phyloP scores from a whole-genome alignment of 2,113 vertebrate species.

The Nansenia antarctica region DNA sequence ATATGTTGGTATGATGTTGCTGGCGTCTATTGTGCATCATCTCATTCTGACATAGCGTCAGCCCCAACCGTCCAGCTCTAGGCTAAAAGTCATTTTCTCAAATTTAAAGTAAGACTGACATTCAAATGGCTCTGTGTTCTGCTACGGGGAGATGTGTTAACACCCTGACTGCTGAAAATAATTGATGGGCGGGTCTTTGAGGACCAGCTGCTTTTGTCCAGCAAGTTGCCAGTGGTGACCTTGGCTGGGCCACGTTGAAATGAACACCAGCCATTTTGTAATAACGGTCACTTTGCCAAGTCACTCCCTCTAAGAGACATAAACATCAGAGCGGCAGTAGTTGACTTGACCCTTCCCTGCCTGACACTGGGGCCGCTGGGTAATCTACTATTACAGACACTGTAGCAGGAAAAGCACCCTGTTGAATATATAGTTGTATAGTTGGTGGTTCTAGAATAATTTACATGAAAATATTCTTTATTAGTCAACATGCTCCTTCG shows the following conservation, averaged over 20 bases:
- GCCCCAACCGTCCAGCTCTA: neutral
- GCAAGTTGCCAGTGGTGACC: slow-evolving; percentile 67
- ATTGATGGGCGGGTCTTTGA: slow-evolving; percentile 73
- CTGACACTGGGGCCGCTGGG: slow-evolving; percentile 54
- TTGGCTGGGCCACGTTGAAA: slow-evolving; percentile 75
- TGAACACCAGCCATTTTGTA: slow-evolving; percentile 74
- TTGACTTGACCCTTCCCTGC: slow-evolving; percentile 54
- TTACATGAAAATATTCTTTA: too few relatives aligned
- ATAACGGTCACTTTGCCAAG: slow-evolving; percentile 71
- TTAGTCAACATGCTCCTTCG: too few relatives aligned
- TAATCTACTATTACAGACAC: slow-evolving; percentile 46
- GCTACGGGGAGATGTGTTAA: slow-evolving; percentile 26
- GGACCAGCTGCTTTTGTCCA: slow-evolving; percentile 74
- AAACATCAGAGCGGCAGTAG: slow-evolving; percentile 7
- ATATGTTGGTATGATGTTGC: neutral
- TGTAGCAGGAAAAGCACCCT: too few relatives aligned
- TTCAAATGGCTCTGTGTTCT: slow-evolving; percentile 25
- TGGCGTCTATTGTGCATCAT: neutral
- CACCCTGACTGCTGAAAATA: slow-evolving; percentile 62
- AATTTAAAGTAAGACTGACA: neutral
- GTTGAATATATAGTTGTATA: too few relatives aligned
- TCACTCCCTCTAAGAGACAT: slow-evolving; percentile 61
- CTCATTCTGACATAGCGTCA: neutral
- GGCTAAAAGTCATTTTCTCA: neutral
- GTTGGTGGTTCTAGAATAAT: too few relatives aligned